Evolutionary conservation across 2,797 vertebrate species (phyloP), one percentile per base, ranked within the genome.

Genomic region (Microtus californicus): DNA sequence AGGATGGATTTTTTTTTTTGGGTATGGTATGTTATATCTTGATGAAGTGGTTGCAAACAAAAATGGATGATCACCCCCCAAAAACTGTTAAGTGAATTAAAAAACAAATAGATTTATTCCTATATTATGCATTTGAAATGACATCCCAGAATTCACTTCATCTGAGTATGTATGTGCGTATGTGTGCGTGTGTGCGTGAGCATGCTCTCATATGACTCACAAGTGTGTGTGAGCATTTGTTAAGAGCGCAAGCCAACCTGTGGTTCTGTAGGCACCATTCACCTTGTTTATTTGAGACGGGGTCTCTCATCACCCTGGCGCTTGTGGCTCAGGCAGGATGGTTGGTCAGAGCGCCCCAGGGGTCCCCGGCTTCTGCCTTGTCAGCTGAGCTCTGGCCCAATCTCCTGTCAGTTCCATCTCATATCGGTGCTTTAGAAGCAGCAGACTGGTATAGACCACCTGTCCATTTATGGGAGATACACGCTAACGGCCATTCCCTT

Each of bases 91-190:
- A 51, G 48, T 43, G 12, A 85, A 74, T 65, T 73, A 94, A 90
- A 80, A 34, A 83, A 76, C 45, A 81, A 83, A 77, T 59, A 19
- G 27, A 83, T 96, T 31, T 87, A 25, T 93, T 95, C 6, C 67
- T 21, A 25, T 37, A 85, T 21, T 90, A 29, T 87, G 19, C 40
- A 79, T 45, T 91, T 63, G 25, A 48, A 94, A 92, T 12, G 29
- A 1, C 63, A n/a, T 80, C 86, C 87, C 51, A 69, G 83, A 87
- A 74, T 95, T 95, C 56, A n/a, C 45, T 87, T 51, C 34, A 54
- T 37, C 65, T 73, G 13, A 54, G 48, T 37, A 19, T 48, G 3
- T 82, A 6, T 82, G 23, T 61, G 23, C 40, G 4, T 40, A 40
- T 40, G 40, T 81, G 13, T 63, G 14, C 14, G n/a, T 61, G 54